Evolutionary conservation across 2,113 vertebrate genomes (phyloP).

Genomic region (Natator depressus): DNA sequence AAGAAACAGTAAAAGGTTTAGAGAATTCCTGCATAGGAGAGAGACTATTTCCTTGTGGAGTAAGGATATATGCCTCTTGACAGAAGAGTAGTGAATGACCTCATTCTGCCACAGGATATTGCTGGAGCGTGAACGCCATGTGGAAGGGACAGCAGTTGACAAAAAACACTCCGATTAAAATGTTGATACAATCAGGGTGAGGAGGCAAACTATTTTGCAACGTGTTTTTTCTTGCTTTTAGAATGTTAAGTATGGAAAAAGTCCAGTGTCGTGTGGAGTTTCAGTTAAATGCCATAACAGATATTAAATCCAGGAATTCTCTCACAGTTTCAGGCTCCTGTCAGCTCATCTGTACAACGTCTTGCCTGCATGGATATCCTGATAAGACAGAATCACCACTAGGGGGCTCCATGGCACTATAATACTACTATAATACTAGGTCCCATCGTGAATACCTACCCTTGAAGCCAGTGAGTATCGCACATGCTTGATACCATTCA

Average conservation of each 20-base stretch:
- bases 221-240: neutral
- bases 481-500: neutral
- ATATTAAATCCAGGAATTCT: conserved; percentile 13
- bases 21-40: neutral
- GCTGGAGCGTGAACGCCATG: neutral
- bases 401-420: neutral
- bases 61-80: neutral
- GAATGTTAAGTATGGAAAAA: neutral
- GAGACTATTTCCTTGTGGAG: neutral
- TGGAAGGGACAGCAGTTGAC: neutral
- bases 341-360: neutral
- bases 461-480: neutral
- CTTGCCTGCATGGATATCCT: neutral
- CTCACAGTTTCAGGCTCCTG: neutral
- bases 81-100: neutral
- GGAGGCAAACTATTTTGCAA: neutral
- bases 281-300: neutral
- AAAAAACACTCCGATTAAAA: neutral
- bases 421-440: neutral
- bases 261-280: neutral
- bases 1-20: neutral
- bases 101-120: neutral
- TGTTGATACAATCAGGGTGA: rapidly evolving
- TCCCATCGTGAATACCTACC: neutral
- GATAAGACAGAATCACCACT: neutral